phyloP scores from a whole-genome alignment of 2,888 invertebrate genomes.

The Ashinkailepas kermadecensis region DNA sequence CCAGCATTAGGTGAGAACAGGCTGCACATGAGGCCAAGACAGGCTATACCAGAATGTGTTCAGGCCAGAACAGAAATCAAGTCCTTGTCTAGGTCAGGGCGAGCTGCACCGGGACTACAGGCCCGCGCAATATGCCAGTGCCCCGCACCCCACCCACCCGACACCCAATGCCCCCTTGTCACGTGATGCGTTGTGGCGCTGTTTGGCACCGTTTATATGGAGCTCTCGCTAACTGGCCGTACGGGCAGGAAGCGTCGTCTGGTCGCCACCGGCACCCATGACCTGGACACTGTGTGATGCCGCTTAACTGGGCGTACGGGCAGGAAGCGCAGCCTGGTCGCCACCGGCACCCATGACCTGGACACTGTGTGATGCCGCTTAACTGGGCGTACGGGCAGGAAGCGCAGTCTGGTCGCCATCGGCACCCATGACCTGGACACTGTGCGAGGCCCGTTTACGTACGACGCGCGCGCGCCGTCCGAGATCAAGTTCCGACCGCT shows the following conservation, averaged over 20 bases:
- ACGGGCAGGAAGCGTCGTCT: no score
- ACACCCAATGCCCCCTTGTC: neutral
- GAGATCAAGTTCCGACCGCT: slow-evolving; percentile 86
- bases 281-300: slow-evolving; percentile 45
- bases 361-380: slow-evolving; percentile 70
- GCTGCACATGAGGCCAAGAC: no score
- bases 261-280: slow-evolving; percentile 80
- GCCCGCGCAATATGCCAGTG: no score
- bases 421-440: slow-evolving; percentile 57
- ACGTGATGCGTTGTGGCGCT: neutral
- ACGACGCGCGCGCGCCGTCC: slow-evolving; percentile 77
- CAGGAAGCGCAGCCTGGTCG: slow-evolving; percentile 79
- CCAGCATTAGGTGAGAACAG: no score
- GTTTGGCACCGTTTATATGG: neutral
- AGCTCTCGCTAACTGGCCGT: no score
- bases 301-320: slow-evolving; percentile 21
- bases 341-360: slow-evolving; percentile 70
- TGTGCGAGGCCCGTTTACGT: slow-evolving; percentile 74
- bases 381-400: slow-evolving; percentile 51
- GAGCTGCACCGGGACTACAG: no score
- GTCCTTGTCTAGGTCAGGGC: no score
- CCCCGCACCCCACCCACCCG: no score
- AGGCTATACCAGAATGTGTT: no score
- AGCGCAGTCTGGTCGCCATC: slow-evolving; percentile 83
- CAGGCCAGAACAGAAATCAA: no score